Base-by-base conservation (phyloP, 2,888 invertebrate genomes). In the Perdita meconis region DNA sequence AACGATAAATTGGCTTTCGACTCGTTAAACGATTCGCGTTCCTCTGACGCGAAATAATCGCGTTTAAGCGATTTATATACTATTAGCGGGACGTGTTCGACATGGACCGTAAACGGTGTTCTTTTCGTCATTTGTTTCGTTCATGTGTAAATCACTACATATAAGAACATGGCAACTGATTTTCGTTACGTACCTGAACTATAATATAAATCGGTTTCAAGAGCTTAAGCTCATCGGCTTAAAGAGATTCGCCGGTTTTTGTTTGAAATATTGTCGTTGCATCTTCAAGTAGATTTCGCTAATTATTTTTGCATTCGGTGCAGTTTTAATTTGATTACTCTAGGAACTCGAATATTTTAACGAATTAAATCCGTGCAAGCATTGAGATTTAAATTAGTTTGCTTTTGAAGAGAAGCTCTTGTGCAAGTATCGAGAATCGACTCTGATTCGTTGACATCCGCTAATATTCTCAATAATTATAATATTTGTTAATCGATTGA, bases 401-500 rank as follows among this genome's bases (percentile, higher is more conserved):
- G 12, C 19, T 3, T 30, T 30, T 30, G 30, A 30, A 30, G 6
- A 30, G n/a, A 30, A 4, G 6, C 6, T 30, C 6, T 2, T 30
- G 30, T 6, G 30, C 30, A 30, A 30, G 6, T 30, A 30, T 30
- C 30, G 30, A 30, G 30, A 6, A 4, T 30, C 3, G 6, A 30
- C 30, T 30, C 3, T 30, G 30, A 30, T 30, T 30, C 30, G 30
- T 30, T 2, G 30, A 30, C 2, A 4, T 30, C 6, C 6, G 30
- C 6, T 30, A 6, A n/a, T n/a, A n/a, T n/a, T 30, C 2, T 30
- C 30, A 30, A 6, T 30, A 4, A 30, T 30, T 6, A 44, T 6
- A n/a, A 19, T n/a, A 10, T 44, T 44, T 47, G 22, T 12, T n/a
- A 67, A 64, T 59, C 66, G 38, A 16, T 26, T 63, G 16, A 36